phyloP scores from a whole-genome alignment of 2,113 vertebrate species.

The Cinclus mexicanus region DNA sequence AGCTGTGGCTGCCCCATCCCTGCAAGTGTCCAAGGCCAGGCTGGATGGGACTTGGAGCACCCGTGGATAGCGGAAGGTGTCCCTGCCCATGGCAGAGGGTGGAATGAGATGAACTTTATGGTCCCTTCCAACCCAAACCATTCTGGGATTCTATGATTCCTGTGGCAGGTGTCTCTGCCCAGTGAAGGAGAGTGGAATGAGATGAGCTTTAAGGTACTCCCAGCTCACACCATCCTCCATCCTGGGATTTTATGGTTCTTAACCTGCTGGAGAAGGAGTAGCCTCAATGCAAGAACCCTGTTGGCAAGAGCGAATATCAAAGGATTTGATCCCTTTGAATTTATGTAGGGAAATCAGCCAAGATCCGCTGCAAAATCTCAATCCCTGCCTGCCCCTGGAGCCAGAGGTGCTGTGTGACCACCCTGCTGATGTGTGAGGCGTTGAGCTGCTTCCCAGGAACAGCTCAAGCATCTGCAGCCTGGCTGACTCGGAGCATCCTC shows the following conservation, averaged over 20 bases:
- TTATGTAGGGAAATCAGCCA: accelerated
- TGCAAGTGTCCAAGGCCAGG: neutral
- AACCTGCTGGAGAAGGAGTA: neutral
- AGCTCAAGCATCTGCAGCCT: neutral
- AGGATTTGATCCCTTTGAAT: neutral
- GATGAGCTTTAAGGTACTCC: neutral
- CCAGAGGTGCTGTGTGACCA: neutral
- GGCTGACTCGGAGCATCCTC: neutral
- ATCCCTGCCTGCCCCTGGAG: neutral
- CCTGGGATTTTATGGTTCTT: neutral
- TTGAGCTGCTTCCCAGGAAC: neutral
- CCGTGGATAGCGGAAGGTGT: neutral
- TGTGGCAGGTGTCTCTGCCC: neutral
- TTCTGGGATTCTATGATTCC: neutral
- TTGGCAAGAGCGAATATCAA: too few relatives aligned
- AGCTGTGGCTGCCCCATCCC: neutral
- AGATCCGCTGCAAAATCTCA: accelerated
- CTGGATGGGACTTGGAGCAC: neutral
- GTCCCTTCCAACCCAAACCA: neutral
- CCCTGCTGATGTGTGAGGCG: neutral
- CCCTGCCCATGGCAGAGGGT: neutral
- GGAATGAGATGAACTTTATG: neutral
- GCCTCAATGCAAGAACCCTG: neutral
- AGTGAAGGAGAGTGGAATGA: neutral
- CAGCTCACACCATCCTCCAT: neutral